A percentile compares a stretch with the other conserved stretches of the same genome.
These are phyloP conservation scores for Polyommatus icarus DNA, from an alignment of 2,888 invertebrate genomes.

Conservation along the genomic window DNA sequence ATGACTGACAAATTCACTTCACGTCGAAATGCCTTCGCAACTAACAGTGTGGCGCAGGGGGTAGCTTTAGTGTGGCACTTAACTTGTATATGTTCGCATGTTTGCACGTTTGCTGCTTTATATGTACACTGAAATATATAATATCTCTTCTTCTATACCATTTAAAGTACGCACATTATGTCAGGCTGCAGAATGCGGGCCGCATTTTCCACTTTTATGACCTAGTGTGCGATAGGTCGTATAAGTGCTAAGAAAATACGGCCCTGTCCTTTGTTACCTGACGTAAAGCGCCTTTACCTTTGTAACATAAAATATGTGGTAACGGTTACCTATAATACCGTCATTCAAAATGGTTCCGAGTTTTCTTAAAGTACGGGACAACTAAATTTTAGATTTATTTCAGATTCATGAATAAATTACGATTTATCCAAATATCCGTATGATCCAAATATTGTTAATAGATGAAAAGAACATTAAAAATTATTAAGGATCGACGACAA, in stretches of 20 bases:
- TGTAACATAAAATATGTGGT: background rate
- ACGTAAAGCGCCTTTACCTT: background rate
- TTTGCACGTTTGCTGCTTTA: conserved; percentile 15
- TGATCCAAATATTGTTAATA: too few species aligned
- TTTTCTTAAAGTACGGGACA: too few species aligned
- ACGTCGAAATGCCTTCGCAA: conserved; percentile 53
- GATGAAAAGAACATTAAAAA: background rate
- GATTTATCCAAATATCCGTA: too few species aligned
- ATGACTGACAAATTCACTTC: background rate
- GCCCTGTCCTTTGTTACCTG: too few species aligned
- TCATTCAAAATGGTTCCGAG: too few species aligned
- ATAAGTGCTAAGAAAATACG: background rate
- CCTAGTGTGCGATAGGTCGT: background rate
- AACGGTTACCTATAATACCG: too few species aligned
- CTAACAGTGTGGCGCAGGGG: conserved; percentile 51
- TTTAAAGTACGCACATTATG: background rate
- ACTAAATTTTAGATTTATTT: too few species aligned
- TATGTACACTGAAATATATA: conserved; percentile 4
- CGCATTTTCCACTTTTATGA: background rate
- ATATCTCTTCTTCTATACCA: background rate
- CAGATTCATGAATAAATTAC: too few species aligned
- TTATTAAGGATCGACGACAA: background rate
- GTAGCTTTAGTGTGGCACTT: conserved; percentile 17
- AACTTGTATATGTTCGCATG: conserved; percentile 13
- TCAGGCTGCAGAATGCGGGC: background rate